phyloP scores from a whole-genome alignment of 2,113 vertebrate genomes.

The Alectura lathami region DNA sequence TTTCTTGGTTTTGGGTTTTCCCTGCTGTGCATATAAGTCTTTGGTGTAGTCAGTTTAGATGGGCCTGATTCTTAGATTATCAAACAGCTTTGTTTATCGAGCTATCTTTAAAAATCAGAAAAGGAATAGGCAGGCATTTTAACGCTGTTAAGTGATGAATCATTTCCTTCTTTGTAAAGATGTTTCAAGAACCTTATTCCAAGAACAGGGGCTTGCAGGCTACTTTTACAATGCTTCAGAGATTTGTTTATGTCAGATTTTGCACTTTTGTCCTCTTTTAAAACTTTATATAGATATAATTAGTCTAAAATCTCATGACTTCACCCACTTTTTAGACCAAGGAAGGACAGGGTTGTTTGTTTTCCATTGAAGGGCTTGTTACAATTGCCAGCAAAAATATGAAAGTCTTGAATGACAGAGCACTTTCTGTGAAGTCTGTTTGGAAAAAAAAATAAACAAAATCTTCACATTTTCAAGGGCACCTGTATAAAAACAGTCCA shows the following conservation, averaged over 20 bases:
- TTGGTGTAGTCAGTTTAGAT: neutral
- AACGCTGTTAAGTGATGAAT: neutral
- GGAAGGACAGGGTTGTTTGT: neutral
- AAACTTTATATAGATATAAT: constrained; percentile 15
- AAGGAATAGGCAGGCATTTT: neutral
- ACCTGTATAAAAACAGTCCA: neutral
- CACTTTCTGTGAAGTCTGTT: neutral
- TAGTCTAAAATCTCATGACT: neutral
- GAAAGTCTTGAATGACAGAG: neutral
- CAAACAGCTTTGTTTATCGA: neutral
- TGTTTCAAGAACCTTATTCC: neutral
- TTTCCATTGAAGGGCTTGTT: neutral
- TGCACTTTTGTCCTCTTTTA: neutral
- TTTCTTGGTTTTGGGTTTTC: neutral
- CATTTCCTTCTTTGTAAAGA: neutral
- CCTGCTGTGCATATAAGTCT: neutral
- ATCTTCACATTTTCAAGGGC: neutral
- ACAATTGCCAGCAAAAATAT: neutral
- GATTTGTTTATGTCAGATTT: neutral
- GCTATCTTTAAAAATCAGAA: neutral
- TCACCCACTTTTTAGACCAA: neutral
- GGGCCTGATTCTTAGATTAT: neutral
- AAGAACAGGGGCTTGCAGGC: neutral
- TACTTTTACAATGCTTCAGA: neutral
- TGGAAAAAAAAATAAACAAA: too few relatives aligned